Conservation (phyloP, 2,797 vertebrate species). For the Spinibarbus caldwelli region DNA sequence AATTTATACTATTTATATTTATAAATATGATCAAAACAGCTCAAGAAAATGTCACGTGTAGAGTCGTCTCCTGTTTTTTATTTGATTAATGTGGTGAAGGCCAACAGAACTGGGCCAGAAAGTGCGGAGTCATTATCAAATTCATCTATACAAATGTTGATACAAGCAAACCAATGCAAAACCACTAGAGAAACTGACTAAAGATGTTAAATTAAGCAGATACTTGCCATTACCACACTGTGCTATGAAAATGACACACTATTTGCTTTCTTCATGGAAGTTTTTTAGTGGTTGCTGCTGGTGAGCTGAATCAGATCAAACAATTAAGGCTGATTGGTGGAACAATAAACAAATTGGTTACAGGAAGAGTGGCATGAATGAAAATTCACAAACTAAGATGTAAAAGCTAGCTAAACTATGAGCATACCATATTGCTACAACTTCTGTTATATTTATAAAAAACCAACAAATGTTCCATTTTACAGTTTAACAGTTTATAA, state of each 20-base stretch:
- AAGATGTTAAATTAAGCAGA: conserved; percentile 6
- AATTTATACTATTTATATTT: conserved; percentile 23
- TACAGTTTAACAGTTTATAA: neutral
- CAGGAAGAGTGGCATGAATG: neutral
- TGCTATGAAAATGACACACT: neutral
- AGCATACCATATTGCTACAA: neutral
- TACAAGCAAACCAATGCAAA: neutral
- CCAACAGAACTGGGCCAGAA: neutral
- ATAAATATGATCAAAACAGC: conserved; percentile 18
- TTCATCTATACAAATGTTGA: conserved; percentile 25
- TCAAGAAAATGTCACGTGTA: neutral
- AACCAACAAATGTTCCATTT: neutral
- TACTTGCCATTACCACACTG: neutral
- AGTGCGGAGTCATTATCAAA: conserved; percentile 3
- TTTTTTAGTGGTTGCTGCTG: neutral
- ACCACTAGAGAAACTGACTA: conserved; percentile 18
- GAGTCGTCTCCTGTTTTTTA: neutral
- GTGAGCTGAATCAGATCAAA: conserved; percentile 10
- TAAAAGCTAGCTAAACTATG: neutral
- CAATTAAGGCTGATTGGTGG: neutral
- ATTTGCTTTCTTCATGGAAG: conserved; percentile 4
- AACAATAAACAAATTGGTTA: neutral
- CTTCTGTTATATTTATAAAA: neutral
- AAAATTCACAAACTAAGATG: neutral
- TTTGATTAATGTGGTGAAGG: conserved; percentile 7